These are phyloP conservation scores for Diuraphis noxia DNA, from an alignment of 1,140 invertebrate species.

Conservation along the genomic window DNA sequence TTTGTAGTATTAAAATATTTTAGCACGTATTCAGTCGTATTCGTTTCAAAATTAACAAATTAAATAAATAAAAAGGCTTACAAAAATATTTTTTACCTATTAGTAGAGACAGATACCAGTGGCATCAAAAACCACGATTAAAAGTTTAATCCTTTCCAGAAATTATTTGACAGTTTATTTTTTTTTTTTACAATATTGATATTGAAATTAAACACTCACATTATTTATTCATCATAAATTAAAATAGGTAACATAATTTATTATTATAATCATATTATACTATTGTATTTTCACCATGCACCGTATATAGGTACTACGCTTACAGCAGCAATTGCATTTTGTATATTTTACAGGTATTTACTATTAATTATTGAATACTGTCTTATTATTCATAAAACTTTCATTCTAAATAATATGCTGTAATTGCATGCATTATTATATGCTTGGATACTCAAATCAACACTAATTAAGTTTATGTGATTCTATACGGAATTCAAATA, in stretches of 20 bases:
- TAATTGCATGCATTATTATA: background rate
- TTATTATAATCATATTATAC: background rate
- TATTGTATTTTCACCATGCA: background rate
- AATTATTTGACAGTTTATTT: background rate
- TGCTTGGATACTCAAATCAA: background rate
- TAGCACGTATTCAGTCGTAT: conserved; percentile 24
- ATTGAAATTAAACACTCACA: background rate
- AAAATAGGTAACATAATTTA: background rate
- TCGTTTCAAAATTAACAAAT: background rate
- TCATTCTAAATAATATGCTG: no score
- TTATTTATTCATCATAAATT: background rate
- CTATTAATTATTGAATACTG: background rate
- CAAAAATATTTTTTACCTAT: background rate
- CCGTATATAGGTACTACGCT: background rate
- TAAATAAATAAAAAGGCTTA: conserved; percentile 7
- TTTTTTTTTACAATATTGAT: background rate
- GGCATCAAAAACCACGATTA: background rate
- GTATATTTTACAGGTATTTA: background rate
- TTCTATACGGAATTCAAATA: background rate
- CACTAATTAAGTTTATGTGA: background rate
- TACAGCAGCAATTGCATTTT: background rate
- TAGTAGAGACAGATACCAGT: background rate
- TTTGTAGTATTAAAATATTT: conserved; percentile 18
- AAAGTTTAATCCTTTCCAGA: background rate
- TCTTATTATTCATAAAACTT: background rate